phyloP scores from a whole-genome alignment of 2,888 invertebrate species.

The Epinotia demarniana region DNA sequence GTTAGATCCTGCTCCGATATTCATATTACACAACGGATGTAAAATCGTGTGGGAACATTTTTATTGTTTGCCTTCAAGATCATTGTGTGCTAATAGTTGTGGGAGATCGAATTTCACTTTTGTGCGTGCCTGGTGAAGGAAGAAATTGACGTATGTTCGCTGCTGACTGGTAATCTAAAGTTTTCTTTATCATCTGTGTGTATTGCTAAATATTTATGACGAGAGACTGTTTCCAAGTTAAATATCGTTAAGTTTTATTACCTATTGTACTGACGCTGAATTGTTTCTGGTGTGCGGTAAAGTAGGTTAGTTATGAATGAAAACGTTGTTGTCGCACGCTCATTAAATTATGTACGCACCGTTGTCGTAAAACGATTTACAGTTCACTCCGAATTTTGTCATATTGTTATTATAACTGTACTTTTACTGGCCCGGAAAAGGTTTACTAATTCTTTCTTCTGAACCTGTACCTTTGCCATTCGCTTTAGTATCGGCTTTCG shows the following conservation, averaged over 20 bases:
- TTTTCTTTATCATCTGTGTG: slow-evolving; percentile 14
- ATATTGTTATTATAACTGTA: slow-evolving; percentile 41
- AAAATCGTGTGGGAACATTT: slow-evolving; percentile 69
- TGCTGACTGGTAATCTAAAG: slow-evolving; percentile 8
- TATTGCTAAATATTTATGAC: slow-evolving; percentile 27
- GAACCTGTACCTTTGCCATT: slow-evolving; percentile 17
- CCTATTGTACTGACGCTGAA: slow-evolving; percentile 33
- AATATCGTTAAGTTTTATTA: slow-evolving; percentile 28
- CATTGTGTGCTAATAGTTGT: slow-evolving; percentile 70
- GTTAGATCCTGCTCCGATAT: slow-evolving; percentile 48
- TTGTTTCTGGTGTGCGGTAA: slow-evolving; percentile 32
- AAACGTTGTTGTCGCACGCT: slow-evolving; percentile 37
- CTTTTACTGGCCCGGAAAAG: slow-evolving; percentile 34
- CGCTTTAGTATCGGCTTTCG: slow-evolving; percentile 17
- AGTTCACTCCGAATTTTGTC: slow-evolving; percentile 39
- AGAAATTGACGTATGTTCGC: slow-evolving; percentile 47
- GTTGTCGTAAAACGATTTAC: slow-evolving; percentile 39
- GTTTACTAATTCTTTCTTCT: slow-evolving; percentile 22
- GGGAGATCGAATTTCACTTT: slow-evolving; percentile 79
- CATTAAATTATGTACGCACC: slow-evolving; percentile 40
- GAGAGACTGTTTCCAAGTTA: slow-evolving; percentile 16
- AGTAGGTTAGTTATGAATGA: slow-evolving; percentile 41
- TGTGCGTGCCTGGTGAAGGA: slow-evolving; percentile 51
- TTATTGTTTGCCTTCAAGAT: slow-evolving; percentile 61
- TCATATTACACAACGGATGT: slow-evolving; percentile 64